Evolutionary conservation across 2,113 vertebrate species (phyloP).

Genomic region (Triplophysa siluroides): DNA sequence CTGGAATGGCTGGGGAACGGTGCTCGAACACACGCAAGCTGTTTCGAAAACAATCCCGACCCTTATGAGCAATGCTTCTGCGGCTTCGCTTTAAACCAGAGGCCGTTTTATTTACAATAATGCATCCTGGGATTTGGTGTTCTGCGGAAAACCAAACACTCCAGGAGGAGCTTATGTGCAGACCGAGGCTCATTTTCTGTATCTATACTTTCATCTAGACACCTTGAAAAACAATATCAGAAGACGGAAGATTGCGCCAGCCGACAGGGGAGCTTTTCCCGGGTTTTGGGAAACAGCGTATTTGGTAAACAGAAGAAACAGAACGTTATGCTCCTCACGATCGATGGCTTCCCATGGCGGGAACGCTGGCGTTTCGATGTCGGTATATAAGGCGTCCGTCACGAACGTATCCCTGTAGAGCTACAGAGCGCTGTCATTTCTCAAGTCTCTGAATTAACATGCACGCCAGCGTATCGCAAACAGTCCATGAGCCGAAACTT

Average conservation of each 20-base stretch:
- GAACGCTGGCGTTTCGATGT: not conserved
- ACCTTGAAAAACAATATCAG: not conserved
- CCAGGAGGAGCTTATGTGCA: not conserved
- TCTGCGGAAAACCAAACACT: not conserved
- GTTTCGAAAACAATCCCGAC: not conserved
- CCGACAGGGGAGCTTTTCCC: not conserved
- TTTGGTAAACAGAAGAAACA: slow-evolving; percentile 23
- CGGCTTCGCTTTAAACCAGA: not conserved
- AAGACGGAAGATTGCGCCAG: not conserved
- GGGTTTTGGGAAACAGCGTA: not conserved
- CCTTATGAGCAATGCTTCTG: not conserved
- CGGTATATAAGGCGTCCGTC: slow-evolving; percentile 16
- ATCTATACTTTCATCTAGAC: slow-evolving; percentile 13
- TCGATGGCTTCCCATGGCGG: not conserved
- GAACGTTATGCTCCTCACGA: slow-evolving; percentile 14
- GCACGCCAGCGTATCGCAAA: not conserved
- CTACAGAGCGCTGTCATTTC: slow-evolving; percentile 21
- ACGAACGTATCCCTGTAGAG: slow-evolving; percentile 29
- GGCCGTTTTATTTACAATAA: slow-evolving; percentile 24
- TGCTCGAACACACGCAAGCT: not conserved
- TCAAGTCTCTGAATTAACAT: slow-evolving; percentile 47
- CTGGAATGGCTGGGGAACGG: slow-evolving; percentile 5
- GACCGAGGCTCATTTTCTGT: slow-evolving; percentile 11
- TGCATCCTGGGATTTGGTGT: slow-evolving; percentile 14
- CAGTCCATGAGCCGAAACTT: slow-evolving; percentile 28